Percentiles rank a stretch among this genome's conserved stretches.
These are phyloP conservation scores for Galago senegalensis DNA, from an alignment of 2,797 vertebrate species.

Conservation along the genomic window DNA sequence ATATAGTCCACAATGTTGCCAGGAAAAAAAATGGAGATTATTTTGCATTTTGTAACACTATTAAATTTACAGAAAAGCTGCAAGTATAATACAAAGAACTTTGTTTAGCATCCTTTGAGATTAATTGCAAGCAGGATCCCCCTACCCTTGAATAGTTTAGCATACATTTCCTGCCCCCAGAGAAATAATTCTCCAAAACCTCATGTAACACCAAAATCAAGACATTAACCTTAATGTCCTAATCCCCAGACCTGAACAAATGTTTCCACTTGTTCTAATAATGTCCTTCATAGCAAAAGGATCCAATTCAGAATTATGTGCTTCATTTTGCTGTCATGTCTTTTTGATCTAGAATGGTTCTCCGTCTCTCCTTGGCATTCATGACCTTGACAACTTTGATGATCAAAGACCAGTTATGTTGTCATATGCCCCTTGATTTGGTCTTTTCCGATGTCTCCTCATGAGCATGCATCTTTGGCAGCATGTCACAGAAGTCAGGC, in stretches of 20 bases:
- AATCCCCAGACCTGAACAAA: background rate
- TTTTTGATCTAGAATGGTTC: background rate
- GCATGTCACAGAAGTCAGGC: background rate
- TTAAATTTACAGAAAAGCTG: constrained; percentile 47
- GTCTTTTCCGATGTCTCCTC: background rate
- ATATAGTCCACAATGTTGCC: constrained; percentile 32
- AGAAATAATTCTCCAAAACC: background rate
- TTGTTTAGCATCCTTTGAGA: constrained; percentile 20
- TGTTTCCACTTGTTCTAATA: background rate
- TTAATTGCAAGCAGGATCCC: background rate
- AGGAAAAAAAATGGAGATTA: background rate
- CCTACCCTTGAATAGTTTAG: background rate
- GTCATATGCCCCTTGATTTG: background rate
- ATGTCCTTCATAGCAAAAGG: background rate
- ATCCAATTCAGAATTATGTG: background rate
- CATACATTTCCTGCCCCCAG: background rate
- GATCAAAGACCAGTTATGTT: background rate
- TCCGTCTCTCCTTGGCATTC: background rate
- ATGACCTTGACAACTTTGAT: background rate
- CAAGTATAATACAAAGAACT: background rate
- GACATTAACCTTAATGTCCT: background rate
- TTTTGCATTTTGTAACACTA: constrained; percentile 7
- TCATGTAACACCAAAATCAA: constrained; percentile 30
- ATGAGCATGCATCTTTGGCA: background rate
- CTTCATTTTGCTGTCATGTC: background rate